Base-by-base conservation (phyloP, 2,113 vertebrate species). In the Scalopus aquaticus region DNA sequence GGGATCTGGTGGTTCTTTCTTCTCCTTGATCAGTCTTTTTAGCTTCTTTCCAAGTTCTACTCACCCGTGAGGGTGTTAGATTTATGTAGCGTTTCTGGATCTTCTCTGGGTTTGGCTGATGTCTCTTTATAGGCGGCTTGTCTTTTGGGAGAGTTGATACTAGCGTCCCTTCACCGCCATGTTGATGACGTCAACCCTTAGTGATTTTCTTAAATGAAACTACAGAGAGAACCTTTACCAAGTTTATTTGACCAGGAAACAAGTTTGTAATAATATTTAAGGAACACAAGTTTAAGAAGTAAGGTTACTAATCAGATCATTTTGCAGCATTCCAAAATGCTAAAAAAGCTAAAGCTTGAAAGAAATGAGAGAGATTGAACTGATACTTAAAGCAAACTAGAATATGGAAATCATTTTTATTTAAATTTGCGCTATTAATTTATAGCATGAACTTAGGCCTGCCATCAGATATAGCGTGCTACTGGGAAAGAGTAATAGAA, bases 361-460 rank as follows among this genome's bases (percentile, higher is more conserved):
- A 77, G 32, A 93, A 91, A 91, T 24, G 30, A 56, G 42, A 95
- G 74, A 92, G 39, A 88, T 65, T 76, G 46, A 94, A 91, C 8
- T 54, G 39, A 91, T 87, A 28, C 56, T 96, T 93, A 83, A 93
- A 96, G 78, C 58, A 74, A 26, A 92, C 88, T 90, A 81, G 74
- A 95, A 95, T 90, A 69, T 60, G 77, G 87, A 96, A 97, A 96
- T 95, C 35, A 81, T 87, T 91, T 95, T 87, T 94, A 90, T 95
- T 97, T 94, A 96, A 96, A 92, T 95, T 69, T 81, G 51, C 1
- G 3, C 60, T 79, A 92, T 95, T 95, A 92, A 93, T 93, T 95
- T 96, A 96, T 73, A 85, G 92, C 80, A 88, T 49, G 54, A 92
- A 35, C 49, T 94, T 60, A 95, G 37, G 35, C 65, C 70, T 93